Percentiles rank a stretch among this genome's conserved stretches.
phyloP scores from a whole-genome alignment of 2,888 invertebrate genomes.

The Euproctis similis region DNA sequence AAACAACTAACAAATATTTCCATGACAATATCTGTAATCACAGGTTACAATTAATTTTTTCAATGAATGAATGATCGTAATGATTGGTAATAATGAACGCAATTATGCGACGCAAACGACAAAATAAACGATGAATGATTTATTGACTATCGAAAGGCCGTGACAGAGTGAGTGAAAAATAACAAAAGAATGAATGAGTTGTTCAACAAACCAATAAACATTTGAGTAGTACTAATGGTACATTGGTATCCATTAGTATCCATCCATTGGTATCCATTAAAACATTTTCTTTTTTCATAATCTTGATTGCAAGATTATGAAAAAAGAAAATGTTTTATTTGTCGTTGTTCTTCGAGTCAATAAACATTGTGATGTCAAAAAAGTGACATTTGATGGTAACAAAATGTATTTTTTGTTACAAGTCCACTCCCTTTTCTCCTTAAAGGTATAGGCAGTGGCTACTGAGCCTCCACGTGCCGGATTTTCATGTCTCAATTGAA shows the following conservation, averaged over 20 bases:
- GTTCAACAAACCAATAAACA: conserved; percentile 1
- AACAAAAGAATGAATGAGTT: conserved; percentile 4
- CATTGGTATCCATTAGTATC: too few relatives aligned
- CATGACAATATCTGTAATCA: too few relatives aligned
- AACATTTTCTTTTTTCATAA: too few relatives aligned
- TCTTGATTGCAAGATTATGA: conserved; percentile 1
- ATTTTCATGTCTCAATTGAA: too few relatives aligned
- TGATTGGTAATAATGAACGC: background rate
- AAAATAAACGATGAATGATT: conserved; percentile 4
- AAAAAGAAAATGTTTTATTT: conserved; percentile 2
- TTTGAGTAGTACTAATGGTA: conserved; percentile 1
- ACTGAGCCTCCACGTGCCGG: too few relatives aligned
- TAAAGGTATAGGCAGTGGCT: too few relatives aligned
- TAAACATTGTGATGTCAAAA: background rate
- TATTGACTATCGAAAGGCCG: conserved; percentile 4
- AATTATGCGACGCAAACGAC: background rate
- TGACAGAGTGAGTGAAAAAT: conserved; percentile 7
- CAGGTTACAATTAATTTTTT: too few relatives aligned
- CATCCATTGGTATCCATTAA: too few relatives aligned
- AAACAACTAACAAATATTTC: too few relatives aligned
- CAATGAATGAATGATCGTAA: background rate
- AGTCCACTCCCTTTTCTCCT: too few relatives aligned
- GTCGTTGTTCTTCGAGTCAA: background rate
- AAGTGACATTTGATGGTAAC: too few relatives aligned
- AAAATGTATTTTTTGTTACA: too few relatives aligned